Conservation (phyloP, 2,888 invertebrate genomes). For the Agelastica alni region DNA sequence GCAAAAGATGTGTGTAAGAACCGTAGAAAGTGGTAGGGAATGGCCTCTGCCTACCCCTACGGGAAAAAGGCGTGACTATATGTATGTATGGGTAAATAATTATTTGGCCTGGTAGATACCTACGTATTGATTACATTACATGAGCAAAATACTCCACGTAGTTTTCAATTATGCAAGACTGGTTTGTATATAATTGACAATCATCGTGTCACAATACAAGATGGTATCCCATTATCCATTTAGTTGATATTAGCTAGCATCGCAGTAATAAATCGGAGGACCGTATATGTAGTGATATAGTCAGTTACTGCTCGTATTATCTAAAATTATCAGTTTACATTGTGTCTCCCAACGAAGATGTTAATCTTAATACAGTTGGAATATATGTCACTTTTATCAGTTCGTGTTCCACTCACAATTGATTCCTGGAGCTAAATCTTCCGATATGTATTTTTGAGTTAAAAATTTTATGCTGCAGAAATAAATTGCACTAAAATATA, state of each 20-base stretch:
- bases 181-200: constrained; percentile 16
- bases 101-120: too few relatives aligned
- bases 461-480: too few relatives aligned
- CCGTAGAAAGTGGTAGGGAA: too few relatives aligned
- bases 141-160: too few relatives aligned
- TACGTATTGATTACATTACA: too few relatives aligned
- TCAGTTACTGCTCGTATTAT: constrained; percentile 16
- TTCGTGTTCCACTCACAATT: not conserved
- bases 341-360: constrained; percentile 17
- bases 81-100: too few relatives aligned
- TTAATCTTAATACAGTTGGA: constrained; percentile 17
- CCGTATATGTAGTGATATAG: constrained; percentile 3
- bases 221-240: constrained; percentile 21
- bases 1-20: too few relatives aligned
- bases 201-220: constrained; percentile 14
- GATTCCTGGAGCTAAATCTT: not conserved
- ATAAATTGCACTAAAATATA: too few relatives aligned
- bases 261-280: constrained; percentile 20
- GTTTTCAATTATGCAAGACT: not conserved
- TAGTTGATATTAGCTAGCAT: constrained; percentile 23
- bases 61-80: too few relatives aligned
- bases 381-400: not conserved
- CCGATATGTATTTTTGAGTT: too few relatives aligned
- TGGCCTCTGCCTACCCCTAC: too few relatives aligned
- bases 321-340: constrained; percentile 23